These are phyloP conservation scores for Malthinus flaveolus DNA, from an alignment of 2,888 invertebrate genomes.

Conservation along the genomic window DNA sequence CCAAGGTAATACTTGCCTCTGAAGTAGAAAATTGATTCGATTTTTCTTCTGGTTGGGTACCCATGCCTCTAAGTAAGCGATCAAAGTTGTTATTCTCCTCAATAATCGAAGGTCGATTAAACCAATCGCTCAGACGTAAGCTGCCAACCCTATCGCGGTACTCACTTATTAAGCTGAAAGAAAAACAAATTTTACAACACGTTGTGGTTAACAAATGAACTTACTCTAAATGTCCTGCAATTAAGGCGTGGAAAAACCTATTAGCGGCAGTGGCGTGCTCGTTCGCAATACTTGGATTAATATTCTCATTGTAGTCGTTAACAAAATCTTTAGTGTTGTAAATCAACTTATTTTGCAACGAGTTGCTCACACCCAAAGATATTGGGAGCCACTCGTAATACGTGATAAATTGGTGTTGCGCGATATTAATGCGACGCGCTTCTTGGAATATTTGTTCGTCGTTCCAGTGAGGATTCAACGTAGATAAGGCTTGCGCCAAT, in stretches of 20 bases:
- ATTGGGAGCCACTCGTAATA: conserved; percentile 80
- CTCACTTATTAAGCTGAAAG: conserved; percentile 62
- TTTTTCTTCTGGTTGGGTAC: conserved; percentile 74
- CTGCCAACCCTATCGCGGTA: conserved; percentile 59
- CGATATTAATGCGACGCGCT: conserved; percentile 69
- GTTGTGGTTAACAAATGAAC: conserved; percentile 39
- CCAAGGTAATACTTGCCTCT: conserved; percentile 61
- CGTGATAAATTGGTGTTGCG: conserved; percentile 71
- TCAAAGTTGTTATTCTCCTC: conserved; percentile 70
- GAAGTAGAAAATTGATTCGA: conserved; percentile 78
- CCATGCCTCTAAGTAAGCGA: conserved; percentile 73
- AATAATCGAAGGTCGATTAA: conserved; percentile 67
- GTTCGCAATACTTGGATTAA: conserved; percentile 68
- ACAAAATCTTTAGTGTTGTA: conserved; percentile 64
- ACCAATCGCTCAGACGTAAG: conserved; percentile 72
- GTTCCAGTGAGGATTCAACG: conserved; percentile 74
- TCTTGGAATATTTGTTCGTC: conserved; percentile 77
- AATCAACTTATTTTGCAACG: conserved; percentile 64
- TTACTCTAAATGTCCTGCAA: conserved; percentile 71
- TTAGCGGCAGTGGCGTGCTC: conserved; percentile 75
- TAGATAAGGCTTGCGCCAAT: conserved; percentile 62
- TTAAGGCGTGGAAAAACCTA: conserved; percentile 73
- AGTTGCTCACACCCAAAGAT: conserved; percentile 68
- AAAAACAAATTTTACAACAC: too few relatives aligned
- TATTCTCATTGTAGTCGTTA: conserved; percentile 68